phyloP scores from a whole-genome alignment of 2,888 invertebrate genomes.

The Nephrocerus scutellatus region DNA sequence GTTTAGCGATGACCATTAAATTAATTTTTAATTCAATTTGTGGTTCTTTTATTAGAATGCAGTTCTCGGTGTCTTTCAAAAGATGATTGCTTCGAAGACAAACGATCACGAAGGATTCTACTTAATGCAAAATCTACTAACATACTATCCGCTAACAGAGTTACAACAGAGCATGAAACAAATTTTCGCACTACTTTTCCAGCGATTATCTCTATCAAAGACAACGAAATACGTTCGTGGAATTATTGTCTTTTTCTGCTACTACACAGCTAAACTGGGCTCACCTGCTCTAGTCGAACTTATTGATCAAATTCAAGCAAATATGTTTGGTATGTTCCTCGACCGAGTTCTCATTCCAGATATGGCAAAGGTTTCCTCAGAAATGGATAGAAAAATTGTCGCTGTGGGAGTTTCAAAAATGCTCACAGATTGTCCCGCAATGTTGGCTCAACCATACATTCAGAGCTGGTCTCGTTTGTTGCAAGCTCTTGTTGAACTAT shows the following conservation, averaged over 20 bases:
- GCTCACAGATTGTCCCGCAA: conserved; percentile 66
- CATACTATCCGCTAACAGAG: conserved; percentile 69
- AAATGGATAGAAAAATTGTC: conserved; percentile 80
- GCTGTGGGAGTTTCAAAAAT: conserved; percentile 84
- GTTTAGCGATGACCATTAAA: background rate
- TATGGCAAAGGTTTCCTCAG: conserved; percentile 76
- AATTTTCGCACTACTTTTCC: conserved; percentile 86
- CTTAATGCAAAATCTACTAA: conserved; percentile 77
- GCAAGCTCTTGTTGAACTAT: conserved; percentile 73
- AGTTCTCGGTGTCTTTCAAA: conserved; percentile 91
- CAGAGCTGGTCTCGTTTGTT: conserved; percentile 56
- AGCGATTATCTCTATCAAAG: conserved; percentile 84
- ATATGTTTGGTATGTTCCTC: conserved; percentile 94
- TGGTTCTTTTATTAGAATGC: conserved; percentile 54
- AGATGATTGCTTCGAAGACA: conserved; percentile 87
- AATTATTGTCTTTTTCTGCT: conserved; percentile 82
- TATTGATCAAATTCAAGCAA: conserved; percentile 77
- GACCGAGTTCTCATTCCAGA: conserved; percentile 83
- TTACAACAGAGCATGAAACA: conserved; percentile 75
- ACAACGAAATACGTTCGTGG: conserved; percentile 91
- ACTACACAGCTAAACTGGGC: conserved; percentile 77
- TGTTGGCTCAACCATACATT: conserved; percentile 62
- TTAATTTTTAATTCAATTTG: background rate
- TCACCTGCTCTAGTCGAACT: conserved; percentile 66
- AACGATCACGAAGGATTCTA: conserved; percentile 97